phyloP scores from a whole-genome alignment of 1,140 invertebrate genomes.

The Aradophagus sp. region DNA sequence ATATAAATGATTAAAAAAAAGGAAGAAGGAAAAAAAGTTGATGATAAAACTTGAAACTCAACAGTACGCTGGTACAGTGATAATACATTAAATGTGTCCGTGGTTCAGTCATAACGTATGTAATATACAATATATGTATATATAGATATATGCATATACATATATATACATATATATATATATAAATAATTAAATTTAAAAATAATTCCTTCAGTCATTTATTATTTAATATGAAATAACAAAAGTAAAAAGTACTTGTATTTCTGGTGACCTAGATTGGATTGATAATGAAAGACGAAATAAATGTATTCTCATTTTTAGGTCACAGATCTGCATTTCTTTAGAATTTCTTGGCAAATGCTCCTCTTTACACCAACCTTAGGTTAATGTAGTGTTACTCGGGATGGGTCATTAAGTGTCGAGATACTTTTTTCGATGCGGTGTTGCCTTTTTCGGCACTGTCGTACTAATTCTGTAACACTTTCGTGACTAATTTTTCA shows the following conservation, averaged over 20 bases:
- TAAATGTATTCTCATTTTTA: slow-evolving; percentile 84
- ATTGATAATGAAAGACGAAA: slow-evolving; percentile 76
- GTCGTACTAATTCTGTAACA: slow-evolving; percentile 46
- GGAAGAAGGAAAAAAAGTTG: slow-evolving; percentile 37
- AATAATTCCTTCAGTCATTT: slow-evolving; percentile 73
- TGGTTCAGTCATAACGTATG: slow-evolving; percentile 73
- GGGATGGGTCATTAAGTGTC: slow-evolving; percentile 55
- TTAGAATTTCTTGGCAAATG: slow-evolving; percentile 60
- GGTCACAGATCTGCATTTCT: slow-evolving; percentile 74
- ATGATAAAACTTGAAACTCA: slow-evolving; percentile 56
- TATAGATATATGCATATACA: too few species aligned
- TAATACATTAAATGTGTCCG: slow-evolving; percentile 69
- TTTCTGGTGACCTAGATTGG: slow-evolving; percentile 74
- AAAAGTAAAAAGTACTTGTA: slow-evolving; percentile 73
- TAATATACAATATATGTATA: slow-evolving; percentile 68
- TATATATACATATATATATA: too few species aligned
- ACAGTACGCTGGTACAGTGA: slow-evolving; percentile 64
- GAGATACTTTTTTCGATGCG: slow-evolving; percentile 48
- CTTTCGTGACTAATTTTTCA: slow-evolving; percentile 26
- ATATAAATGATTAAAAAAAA: slow-evolving; percentile 37
- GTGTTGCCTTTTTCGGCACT: slow-evolving; percentile 54
- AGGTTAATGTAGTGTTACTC: slow-evolving; percentile 55
- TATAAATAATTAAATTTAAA: slow-evolving; percentile 65
- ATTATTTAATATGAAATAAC: slow-evolving; percentile 72
- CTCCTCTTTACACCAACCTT: slow-evolving; percentile 61